Evolutionary conservation across 2,888 invertebrate species (phyloP), one percentile per base, ranked within the genome.

Genomic region (Baronia brevicornis): DNA sequence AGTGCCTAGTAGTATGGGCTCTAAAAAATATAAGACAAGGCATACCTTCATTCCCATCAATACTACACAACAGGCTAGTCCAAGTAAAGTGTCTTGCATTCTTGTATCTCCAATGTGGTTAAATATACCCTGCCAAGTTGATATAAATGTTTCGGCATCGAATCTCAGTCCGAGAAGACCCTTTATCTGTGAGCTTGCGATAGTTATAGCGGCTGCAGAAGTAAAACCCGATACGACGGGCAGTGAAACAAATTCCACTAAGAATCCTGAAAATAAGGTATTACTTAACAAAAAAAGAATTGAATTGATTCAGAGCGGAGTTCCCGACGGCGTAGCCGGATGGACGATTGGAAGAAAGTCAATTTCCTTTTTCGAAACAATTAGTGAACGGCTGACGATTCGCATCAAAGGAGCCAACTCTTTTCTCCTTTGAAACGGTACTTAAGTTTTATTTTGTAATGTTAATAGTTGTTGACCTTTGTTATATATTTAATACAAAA

Each of bases 151-250:
- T 47, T 91, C 89, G 1, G 89, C 87, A 3, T 73, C 78, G 50
- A 88, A 89, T 34, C 65, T 77, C 2, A 90, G 55, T 0, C 91
- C 91, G 1, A 91, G 62, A 5, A 91, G 64, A 9, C 87, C 88
- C 50, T 90, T 91, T n/a, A 91, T 77, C 64, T 93, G 93, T 0
- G 91, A 89, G 3, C 90, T 88, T 0, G 91, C 91, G 44, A 92
- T 92, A 6, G 91, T 91, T 2, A 92, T 54, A 4, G 92, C 91
- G 0, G 92, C 91, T 0, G 92, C 92, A 1, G 92, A 91, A 2
- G 92, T 91, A 60, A 93, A 92, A 0, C 90, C 92, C 1, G 89
- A 88, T 1, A 91, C 90, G 0, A 92, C 92, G 0, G 92, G 91
- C 1, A 88, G 69, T 0, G 92, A 92, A 3, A 92, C 90, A 48